Evolutionary conservation across 2,113 vertebrate species (phyloP).

Genomic region (Sakesphorus luctuosus): DNA sequence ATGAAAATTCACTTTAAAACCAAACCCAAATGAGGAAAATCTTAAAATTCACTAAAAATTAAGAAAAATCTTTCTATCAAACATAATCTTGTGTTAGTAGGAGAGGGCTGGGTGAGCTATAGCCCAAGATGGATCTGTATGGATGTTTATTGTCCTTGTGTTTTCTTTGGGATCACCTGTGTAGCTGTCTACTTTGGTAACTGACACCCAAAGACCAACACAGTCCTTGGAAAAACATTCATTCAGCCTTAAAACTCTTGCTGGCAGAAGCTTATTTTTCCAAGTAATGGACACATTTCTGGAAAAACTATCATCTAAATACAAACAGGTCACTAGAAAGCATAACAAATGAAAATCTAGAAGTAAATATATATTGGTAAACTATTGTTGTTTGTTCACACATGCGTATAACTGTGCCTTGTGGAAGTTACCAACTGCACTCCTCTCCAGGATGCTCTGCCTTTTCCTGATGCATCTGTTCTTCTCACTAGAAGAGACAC

Average conservation of each 20-base stretch:
- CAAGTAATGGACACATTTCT: constrained; percentile 7
- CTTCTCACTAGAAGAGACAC: background rate
- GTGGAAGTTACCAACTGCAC: background rate
- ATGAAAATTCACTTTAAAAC: background rate
- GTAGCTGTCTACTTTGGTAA: background rate
- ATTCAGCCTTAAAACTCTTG: background rate
- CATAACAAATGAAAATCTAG: background rate
- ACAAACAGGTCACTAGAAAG: background rate
- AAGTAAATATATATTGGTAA: background rate
- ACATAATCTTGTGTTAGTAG: background rate
- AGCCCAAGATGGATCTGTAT: background rate
- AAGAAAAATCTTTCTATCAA: background rate
- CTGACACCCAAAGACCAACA: background rate
- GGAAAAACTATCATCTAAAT: constrained; percentile 33
- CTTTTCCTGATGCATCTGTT: background rate
- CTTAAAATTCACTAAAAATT: background rate
- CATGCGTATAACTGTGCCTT: background rate
- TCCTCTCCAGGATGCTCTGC: background rate
- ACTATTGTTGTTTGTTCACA: background rate
- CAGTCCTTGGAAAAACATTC: background rate
- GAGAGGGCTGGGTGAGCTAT: background rate
- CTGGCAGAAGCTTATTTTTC: background rate
- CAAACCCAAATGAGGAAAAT: background rate
- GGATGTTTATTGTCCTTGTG: background rate
- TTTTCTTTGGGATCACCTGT: background rate